These are phyloP conservation scores for Sphinx pinastri DNA, from an alignment of 2,888 invertebrate species.

Conservation along the genomic window DNA sequence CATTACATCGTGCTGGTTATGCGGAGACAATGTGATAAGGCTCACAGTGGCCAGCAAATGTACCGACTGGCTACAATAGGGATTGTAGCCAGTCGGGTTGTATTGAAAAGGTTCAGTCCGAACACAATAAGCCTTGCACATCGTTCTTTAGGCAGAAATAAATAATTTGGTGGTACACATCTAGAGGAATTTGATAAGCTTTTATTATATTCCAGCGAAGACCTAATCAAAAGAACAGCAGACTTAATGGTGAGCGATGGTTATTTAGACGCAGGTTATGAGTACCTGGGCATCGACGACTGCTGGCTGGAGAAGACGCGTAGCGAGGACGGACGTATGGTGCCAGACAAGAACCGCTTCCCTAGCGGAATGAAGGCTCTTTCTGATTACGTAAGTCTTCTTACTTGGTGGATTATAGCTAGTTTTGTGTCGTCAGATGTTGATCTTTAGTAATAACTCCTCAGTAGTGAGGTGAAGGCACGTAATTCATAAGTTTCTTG, in stretches of 20 bases:
- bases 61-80: too few species aligned
- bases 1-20: too few species aligned
- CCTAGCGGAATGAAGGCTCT: conserved; percentile 88
- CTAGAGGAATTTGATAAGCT: background rate
- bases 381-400: conserved; percentile 87
- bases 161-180: too few species aligned
- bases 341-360: conserved; percentile 87
- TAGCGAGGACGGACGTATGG: conserved; percentile 83
- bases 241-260: conserved; percentile 87
- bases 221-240: conserved; percentile 84
- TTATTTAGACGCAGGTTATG: conserved; percentile 88
- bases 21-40: too few species aligned
- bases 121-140: too few species aligned
- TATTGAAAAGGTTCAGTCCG: too few species aligned
- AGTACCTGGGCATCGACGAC: conserved; percentile 89
- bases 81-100: too few species aligned
- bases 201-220: conserved; percentile 77
- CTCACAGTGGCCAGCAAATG: too few species aligned
- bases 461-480: too few species aligned
- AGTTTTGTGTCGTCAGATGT: background rate
- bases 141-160: too few species aligned
- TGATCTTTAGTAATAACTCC: background rate
- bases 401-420: background rate
- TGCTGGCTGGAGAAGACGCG: conserved; percentile 89
- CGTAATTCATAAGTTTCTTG: background rate